Conservation (phyloP, 2,797 vertebrate genomes). For the Poliocrania exsul region DNA sequence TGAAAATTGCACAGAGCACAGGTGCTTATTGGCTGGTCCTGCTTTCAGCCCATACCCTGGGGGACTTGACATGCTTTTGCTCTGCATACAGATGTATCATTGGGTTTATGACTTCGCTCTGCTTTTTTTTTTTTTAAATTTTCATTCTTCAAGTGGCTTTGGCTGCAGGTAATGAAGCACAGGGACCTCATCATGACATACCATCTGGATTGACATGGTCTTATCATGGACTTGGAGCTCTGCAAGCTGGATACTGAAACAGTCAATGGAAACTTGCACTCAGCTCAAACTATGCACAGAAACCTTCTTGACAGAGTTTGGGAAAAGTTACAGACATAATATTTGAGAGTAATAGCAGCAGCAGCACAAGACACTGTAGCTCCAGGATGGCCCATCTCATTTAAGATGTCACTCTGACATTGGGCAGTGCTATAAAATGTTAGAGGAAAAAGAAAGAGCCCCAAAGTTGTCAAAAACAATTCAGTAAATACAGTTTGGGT, state of each 20-base stretch:
- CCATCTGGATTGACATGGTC: fast-evolving
- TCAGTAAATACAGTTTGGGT: background rate
- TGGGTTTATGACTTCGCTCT: background rate
- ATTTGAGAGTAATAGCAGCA: background rate
- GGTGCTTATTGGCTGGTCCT: background rate
- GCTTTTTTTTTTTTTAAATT: too few relatives aligned
- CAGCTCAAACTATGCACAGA: background rate
- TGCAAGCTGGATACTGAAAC: background rate
- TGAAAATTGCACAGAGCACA: background rate
- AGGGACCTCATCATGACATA: background rate
- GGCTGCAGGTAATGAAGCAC: background rate
- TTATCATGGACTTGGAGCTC: background rate
- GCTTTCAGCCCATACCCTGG: background rate
- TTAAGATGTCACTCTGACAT: background rate
- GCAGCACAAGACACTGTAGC: background rate
- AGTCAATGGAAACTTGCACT: background rate
- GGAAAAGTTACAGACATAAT: background rate
- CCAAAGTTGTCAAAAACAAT: background rate
- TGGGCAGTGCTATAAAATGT: background rate
- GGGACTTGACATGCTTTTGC: background rate
- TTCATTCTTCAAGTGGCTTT: background rate
- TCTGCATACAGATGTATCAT: background rate
- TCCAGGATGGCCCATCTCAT: background rate
- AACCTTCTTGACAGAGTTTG: background rate
- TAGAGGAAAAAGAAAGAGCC: background rate